Evolutionary conservation across 2,113 vertebrate species (phyloP).

Genomic region (Leucopternis melanops): DNA sequence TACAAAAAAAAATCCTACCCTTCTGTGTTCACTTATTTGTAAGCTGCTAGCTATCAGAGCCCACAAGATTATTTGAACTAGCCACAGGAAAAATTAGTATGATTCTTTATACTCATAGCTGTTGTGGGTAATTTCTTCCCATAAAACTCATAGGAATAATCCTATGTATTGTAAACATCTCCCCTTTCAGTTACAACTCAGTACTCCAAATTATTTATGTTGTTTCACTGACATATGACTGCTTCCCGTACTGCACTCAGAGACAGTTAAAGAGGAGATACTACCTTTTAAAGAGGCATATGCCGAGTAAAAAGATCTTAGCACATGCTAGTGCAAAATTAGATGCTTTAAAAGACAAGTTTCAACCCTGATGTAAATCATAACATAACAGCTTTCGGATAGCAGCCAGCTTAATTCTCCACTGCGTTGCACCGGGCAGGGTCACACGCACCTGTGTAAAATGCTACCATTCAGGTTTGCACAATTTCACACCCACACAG

Average conservation of each 20-base stretch:
- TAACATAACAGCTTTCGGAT: background rate
- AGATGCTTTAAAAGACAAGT: background rate
- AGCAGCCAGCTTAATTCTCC: background rate
- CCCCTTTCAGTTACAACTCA: background rate
- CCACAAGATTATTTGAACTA: background rate
- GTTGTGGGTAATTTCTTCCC: background rate
- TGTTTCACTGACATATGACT: background rate
- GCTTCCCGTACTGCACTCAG: background rate
- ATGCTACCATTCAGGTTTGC: slow-evolving; percentile 60
- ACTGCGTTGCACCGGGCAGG: background rate
- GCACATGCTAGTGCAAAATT: background rate
- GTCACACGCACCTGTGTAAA: slow-evolving; percentile 15
- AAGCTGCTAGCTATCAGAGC: background rate
- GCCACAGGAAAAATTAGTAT: background rate
- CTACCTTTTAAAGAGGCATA: background rate
- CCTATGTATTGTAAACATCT: background rate
- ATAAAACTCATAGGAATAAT: background rate
- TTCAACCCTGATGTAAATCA: background rate
- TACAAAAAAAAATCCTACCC: background rate
- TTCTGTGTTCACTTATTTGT: background rate
- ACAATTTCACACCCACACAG: slow-evolving; percentile 54
- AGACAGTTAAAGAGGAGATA: background rate
- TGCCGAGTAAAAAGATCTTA: background rate
- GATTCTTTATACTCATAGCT: background rate
- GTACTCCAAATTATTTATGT: background rate